Conservation (phyloP, 92 coral and sea anemone species). For the Umimayanthus chanpuru region DNA sequence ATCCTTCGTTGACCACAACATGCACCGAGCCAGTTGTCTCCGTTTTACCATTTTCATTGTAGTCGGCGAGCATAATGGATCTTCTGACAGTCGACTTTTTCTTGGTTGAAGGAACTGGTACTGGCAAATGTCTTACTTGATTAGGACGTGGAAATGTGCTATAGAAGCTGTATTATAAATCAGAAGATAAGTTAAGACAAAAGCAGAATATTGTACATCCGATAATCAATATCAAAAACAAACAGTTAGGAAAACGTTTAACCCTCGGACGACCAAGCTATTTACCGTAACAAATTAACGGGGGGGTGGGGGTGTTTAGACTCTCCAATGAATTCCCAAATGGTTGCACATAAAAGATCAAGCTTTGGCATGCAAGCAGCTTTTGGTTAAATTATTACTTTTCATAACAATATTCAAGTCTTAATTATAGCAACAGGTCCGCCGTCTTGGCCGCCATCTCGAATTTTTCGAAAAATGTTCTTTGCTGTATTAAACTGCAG, state of each 20-base stretch:
- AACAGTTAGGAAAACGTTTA: constrained; percentile 15
- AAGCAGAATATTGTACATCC: not conserved
- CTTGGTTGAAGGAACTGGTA: constrained; percentile 21
- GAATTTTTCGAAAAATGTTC: no score
- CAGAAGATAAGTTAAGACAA: not conserved
- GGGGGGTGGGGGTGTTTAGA: no score
- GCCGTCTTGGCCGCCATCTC: no score
- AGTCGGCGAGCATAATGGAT: constrained; percentile 24
- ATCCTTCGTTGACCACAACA: constrained; percentile 11
- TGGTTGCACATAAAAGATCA: no score
- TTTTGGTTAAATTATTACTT: no score
- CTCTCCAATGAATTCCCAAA: no score
- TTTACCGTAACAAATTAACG: no score
- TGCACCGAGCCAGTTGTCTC: constrained; percentile 25
- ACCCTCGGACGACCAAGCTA: no score
- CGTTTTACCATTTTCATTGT: constrained; percentile 11
- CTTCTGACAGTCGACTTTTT: constrained; percentile 8
- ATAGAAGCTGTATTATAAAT: constrained; percentile 1
- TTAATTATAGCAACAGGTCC: no score
- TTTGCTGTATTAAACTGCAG: no score
- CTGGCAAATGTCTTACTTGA: not conserved
- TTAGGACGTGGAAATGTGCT: constrained; percentile 19
- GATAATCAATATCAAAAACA: not conserved
- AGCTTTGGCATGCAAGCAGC: no score
- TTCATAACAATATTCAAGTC: no score